A percentile compares a stretch with the other conserved stretches of the same genome.
Conservation (phyloP, 2,113 vertebrate species). For the Protomyctophum bolini region DNA sequence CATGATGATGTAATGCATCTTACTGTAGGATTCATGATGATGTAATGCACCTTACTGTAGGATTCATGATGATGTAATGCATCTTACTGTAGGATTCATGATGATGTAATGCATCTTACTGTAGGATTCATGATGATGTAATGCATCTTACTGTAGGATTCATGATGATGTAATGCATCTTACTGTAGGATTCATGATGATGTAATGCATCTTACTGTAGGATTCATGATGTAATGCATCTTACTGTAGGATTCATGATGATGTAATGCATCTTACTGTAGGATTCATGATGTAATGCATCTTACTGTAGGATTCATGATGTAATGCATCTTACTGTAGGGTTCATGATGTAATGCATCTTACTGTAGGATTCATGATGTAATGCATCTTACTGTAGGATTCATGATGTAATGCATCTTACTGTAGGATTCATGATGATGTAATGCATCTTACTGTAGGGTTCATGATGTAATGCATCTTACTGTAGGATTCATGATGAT, state of each 20-base stretch:
- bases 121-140: no score
- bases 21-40: neutral
- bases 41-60: neutral
- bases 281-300: no score
- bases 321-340: constrained; percentile 43
- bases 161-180: neutral
- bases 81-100: neutral
- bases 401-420: neutral
- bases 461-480: neutral
- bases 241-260: neutral
- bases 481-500: neutral
- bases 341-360: no score
- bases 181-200: neutral
- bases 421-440: neutral
- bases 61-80: neutral
- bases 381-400: neutral
- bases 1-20: neutral
- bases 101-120: constrained; percentile 44
- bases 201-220: neutral
- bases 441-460: neutral
- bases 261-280: neutral
- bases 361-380: no score
- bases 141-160: no score
- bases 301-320: no score
- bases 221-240: neutral